Base-by-base conservation (phyloP, 2,888 invertebrate species). In the Eupithecia inturbata region DNA sequence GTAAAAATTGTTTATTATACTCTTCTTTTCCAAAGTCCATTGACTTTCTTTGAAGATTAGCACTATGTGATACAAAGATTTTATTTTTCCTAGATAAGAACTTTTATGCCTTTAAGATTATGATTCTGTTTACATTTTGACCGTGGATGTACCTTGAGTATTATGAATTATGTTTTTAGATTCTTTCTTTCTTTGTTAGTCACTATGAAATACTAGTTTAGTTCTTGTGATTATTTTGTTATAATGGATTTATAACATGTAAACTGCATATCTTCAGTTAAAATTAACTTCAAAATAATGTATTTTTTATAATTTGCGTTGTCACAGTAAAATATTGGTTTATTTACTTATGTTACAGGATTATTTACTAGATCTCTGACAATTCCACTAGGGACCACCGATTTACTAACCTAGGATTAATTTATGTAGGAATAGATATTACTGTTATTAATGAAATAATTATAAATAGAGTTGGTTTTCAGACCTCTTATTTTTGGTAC, bases 41-140 rank as follows among this genome's bases (percentile, higher is more conserved):
- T 22, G 49, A 71, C 45, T 66, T 76, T 62, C 74, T 68, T 71
- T 68, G 70, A 74, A 72, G 78, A 81, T 81, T 82, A 82, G 82
- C 79, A 82, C 81, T 79, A 84, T 86, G 86, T 87, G 87, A 87
- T 87, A 86, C 79, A 79, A 82, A 78, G 82, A 82, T 82, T 83
- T 83, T 86, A 85, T 81, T 80, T 81, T 83, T 76, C 71, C 77
- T 78, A 78, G 77, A 82, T 85, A 82, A 81, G 80, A 82, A 83
- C 77, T 78, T 79, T 81, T 79, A 74, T 78, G 74, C 45, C 66
- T 83, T 82, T 83, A 82, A 78, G 80, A 84, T 82, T 82, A 81
- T 78, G 82, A 81, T 79, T 71, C 72, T 82, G 77, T 86, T 81
- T 84, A 82, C 78, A 82, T 80, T 80, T 81, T 83, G 87, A 87